Conservation (phyloP, 2,888 invertebrate genomes). For the Pterostichus niger region DNA sequence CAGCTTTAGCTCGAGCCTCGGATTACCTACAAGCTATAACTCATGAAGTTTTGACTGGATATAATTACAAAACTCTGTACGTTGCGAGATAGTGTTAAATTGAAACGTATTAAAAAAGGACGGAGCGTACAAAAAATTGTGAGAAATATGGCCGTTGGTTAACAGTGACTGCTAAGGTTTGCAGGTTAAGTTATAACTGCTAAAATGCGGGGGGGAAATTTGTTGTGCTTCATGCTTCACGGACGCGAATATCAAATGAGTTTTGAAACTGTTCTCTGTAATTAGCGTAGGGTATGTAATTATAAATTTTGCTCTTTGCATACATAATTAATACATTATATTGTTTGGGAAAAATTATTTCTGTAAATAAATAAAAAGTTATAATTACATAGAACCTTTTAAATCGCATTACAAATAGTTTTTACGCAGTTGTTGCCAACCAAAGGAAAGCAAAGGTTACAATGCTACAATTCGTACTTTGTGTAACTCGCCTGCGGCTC, state of each 20-base stretch:
- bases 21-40: conserved; percentile 52
- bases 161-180: conserved; percentile 29
- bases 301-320: conserved; percentile 18
- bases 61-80: conserved; percentile 58
- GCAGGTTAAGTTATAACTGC: conserved; percentile 39
- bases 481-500: too few species aligned
- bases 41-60: conserved; percentile 58
- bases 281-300: conserved; percentile 34
- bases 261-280: conserved; percentile 4
- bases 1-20: conserved; percentile 24
- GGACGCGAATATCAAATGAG: conserved; percentile 43
- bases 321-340: conserved; percentile 7
- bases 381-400: too few species aligned
- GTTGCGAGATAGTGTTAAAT: conserved; percentile 58
- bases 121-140: conserved; percentile 50
- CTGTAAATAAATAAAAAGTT: background rate
- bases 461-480: too few species aligned
- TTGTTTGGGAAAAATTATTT: background rate
- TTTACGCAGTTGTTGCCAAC: too few species aligned
- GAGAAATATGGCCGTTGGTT: conserved; percentile 55
- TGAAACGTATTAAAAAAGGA: conserved; percentile 56
- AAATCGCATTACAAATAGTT: too few species aligned
- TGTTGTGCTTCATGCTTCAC: conserved; percentile 18
- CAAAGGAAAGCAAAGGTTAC: too few species aligned
- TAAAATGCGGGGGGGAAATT: conserved; percentile 38